Evolutionary conservation across 2,888 invertebrate species (phyloP), one percentile per base, ranked within the genome.

Genomic region (Caenorhabditis sp.): DNA sequence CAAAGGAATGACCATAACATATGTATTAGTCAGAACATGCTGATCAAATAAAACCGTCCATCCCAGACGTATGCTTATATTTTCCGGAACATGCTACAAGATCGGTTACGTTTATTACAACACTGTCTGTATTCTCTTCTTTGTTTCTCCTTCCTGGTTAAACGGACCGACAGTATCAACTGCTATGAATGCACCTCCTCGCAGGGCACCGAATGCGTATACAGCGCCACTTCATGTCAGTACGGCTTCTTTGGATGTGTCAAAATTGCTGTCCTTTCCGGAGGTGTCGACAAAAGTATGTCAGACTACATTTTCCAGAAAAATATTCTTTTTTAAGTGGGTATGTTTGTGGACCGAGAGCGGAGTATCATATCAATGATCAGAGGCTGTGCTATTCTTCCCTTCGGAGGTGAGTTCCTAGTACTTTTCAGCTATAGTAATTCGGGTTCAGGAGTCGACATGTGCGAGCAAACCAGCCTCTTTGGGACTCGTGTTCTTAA

Each of bases 341-440:
- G 88, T 7, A 87, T 86, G 78, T 86, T 82, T 45, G 81, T 83
- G 35, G 83, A 88, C 35, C 85, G 86, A 37, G 85, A 86, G 35
- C 45, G 83, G 20, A 72, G 79, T 20, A 80, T 87, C 15, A 77
- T 87, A 5, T 85, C 86, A 0, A 85, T 87, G 81, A 77, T 85
- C 9, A 66, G 88, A 43, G 88, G 88, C 24, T 88, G 88, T 63
- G 82, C 85, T 7, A 20, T 88, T 17, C 45, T 88, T 4, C 88
- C 88, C 8, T 65, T 88, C 15, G 86, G 86, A 43, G 84, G 78
- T 82, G 27, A 58, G 71, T 53, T 15, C 17, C 11, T 17, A 32
- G 1, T 15, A 17, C 11, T 27, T 11, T 9, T 43, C 43, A 2
- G 3, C 17, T 9, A 9, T 20, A 43, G 9, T n/a, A 45, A 22